Evolutionary conservation across 2,113 vertebrate genomes (phyloP), one percentile per base, ranked within the genome.

Genomic region (Promerops cafer): DNA sequence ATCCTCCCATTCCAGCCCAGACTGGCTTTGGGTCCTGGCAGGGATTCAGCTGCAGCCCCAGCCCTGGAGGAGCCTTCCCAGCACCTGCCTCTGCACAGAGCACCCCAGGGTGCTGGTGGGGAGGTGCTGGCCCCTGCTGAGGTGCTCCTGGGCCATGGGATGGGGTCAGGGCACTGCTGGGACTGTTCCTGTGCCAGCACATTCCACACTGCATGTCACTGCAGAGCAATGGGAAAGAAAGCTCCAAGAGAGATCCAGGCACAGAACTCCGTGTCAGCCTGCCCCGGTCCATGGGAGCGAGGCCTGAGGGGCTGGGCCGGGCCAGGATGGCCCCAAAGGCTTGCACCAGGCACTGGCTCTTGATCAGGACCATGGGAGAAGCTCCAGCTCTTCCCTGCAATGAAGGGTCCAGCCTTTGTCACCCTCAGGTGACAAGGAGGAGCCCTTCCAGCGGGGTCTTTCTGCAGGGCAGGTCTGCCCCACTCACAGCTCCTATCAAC

Each of bases 211-310:
- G 16, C 10, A 1, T 6, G 14, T 16, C 63, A 16, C 50, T 5
- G 10, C 40, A 26, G 45, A 56, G 64, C 24, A 22, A 8, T 1
- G 27, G 40, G 72, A 35, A 28, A 20, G 24, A n/a, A 64, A 47
- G 45, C 10, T 39, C 37, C 37, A 16, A 7, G 42, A 57, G 39
- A 47, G 23, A 60, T 14, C 7, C 19, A 26, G n/a, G 63, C 39
- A 19, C 53, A 59, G 64, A 54, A 9, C 4, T 3, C 14, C 1
- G 0, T 7, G 12, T 10, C 2, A 30, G 19, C 37, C 54, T 66
- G 57, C 28, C 28, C 39, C 24, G 65, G 33, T 11, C 47, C 35
- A 12, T 2, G 47, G n/a, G 37, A 61, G 39, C 0, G 0, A 79
- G 82, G 21, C 20, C 42, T 5, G 9, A 3, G 3, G 49, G 7